These are phyloP conservation scores for Porites rus DNA, from an alignment of 92 coral and sea anemone species.

Conservation along the genomic window DNA sequence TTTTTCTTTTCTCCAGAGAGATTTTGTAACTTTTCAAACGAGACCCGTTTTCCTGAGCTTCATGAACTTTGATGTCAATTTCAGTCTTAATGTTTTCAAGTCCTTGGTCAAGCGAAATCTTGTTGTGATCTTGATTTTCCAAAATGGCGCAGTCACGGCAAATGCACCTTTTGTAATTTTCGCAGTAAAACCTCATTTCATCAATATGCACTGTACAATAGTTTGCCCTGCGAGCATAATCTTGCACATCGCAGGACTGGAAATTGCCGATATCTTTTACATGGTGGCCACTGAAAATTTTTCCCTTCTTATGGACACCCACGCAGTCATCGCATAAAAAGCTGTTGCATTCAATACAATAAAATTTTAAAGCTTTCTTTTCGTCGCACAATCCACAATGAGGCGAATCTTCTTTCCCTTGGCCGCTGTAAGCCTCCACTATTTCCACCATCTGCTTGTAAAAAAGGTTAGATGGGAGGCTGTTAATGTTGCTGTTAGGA, in stretches of 20 bases:
- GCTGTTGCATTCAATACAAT: constrained; percentile 23
- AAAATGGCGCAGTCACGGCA: constrained; percentile 64
- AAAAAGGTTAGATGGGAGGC: constrained; percentile 39
- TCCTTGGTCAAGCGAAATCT: constrained; percentile 12
- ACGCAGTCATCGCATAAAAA: constrained; percentile 20
- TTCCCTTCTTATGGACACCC: background rate
- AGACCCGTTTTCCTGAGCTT: background rate
- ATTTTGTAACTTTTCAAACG: background rate
- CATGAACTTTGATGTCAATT: background rate
- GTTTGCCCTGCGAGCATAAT: constrained; percentile 15
- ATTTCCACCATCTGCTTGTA: constrained; percentile 39
- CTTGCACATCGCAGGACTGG: constrained; percentile 26
- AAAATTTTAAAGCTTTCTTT: background rate
- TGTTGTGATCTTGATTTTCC: constrained; percentile 52
- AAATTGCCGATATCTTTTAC: constrained; percentile 22
- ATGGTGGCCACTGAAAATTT: background rate
- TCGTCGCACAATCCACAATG: constrained; percentile 19
- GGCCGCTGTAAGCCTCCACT: constrained; percentile 25
- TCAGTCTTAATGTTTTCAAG: background rate
- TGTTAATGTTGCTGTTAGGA: background rate
- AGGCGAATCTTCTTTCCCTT: constrained; percentile 10
- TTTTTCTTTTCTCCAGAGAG: background rate
- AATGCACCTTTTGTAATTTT: constrained; percentile 18
- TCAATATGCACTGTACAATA: constrained; percentile 39
- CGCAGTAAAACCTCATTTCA: constrained; percentile 43